A percentile compares a stretch with the other conserved stretches of the same genome.
Conservation (phyloP, 1,140 invertebrate genomes). For the Drosophila cardini region DNA sequence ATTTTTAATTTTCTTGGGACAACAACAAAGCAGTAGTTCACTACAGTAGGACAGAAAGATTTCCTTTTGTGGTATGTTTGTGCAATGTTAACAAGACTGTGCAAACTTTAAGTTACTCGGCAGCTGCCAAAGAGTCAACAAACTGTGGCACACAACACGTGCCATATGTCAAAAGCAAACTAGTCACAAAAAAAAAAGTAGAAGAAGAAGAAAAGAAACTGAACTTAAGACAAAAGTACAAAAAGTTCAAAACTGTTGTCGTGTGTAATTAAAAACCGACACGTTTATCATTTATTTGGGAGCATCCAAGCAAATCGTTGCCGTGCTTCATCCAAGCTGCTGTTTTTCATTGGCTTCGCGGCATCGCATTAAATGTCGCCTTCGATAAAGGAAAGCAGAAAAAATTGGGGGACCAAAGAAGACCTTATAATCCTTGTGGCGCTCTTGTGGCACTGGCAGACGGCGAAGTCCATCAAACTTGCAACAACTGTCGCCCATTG, state of each 20-base stretch:
- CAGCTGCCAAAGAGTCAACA: conserved; percentile 70
- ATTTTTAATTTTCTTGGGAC: conserved; percentile 43
- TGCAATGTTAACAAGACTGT: conserved; percentile 68
- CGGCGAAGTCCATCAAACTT: conserved; percentile 62
- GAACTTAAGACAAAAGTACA: conserved; percentile 30
- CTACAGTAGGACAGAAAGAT: conserved; percentile 12
- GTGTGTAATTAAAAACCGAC: conserved; percentile 76
- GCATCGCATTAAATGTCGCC: conserved; percentile 45
- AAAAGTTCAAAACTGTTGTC: conserved; percentile 38
- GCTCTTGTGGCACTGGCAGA: conserved; percentile 50
- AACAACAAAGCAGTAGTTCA: conserved; percentile 27
- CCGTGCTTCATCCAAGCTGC: conserved; percentile 41
- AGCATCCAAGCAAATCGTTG: conserved; percentile 51
- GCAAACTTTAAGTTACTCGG: conserved; percentile 66
- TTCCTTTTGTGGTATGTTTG: conserved; percentile 73
- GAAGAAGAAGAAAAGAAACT: too few relatives aligned
- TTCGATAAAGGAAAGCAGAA: conserved; percentile 21
- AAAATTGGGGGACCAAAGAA: conserved; percentile 5
- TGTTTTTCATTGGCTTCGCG: conserved; percentile 81
- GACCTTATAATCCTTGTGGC: conserved; percentile 47
- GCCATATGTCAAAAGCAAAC: conserved; percentile 63
- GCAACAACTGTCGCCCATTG: conserved; percentile 52
- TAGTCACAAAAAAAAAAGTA: conserved; percentile 25
- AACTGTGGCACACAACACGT: conserved; percentile 67
- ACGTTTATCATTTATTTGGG: conserved; percentile 72